Base-by-base conservation (phyloP, 2,888 invertebrate genomes). In the Amiota communis region DNA sequence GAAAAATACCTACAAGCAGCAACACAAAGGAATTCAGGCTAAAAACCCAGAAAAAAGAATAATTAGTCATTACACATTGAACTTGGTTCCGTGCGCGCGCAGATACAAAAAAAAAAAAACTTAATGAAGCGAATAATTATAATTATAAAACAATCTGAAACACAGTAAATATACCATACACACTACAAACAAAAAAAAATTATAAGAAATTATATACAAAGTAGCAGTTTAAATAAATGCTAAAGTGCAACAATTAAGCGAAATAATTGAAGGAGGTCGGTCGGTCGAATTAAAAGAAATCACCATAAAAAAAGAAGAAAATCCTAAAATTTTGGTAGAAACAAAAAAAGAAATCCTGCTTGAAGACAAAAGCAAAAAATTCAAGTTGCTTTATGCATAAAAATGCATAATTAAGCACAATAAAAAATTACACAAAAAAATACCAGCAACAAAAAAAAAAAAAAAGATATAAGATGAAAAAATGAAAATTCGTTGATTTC, bases 121-220 rank as follows among this genome's bases (percentile, higher is more conserved):
- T 15, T 12, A 72, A 78, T 76, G 76, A 76, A 74, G 78, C 81
- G 77, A 85, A 84, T 84, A 84, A 86, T 81, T 78, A 86, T 82
- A 83, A 83, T 83, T 86, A 83, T 83, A 86, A 83, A 80, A 78
- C 82, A 83, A 83, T 85, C 83, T 77, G n/a, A n/a, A n/a, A n/a
- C 72, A 47, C 72, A 59, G n/a, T 23, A 23, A 1, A 23, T 3
- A 23, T 48, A 65, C 48, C 63, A 51, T 23, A 61, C 12, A 12
- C 53, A 49, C 4, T 48, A 49, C 57, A 70, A 56, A 47, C 20
- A 4, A 11, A 17, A 49, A 47, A 51, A 53, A 68, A 20, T n/a
- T n/a, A n/a, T 36, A 36, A 68, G 13, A 13, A 67, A 8, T 36
- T 51, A 17, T 36, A 36, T 36, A 36, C 36, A 17, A 15, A 13